These are phyloP conservation scores for Acipenser ruthenus DNA, from an alignment of 2,797 vertebrate species.

Conservation along the genomic window DNA sequence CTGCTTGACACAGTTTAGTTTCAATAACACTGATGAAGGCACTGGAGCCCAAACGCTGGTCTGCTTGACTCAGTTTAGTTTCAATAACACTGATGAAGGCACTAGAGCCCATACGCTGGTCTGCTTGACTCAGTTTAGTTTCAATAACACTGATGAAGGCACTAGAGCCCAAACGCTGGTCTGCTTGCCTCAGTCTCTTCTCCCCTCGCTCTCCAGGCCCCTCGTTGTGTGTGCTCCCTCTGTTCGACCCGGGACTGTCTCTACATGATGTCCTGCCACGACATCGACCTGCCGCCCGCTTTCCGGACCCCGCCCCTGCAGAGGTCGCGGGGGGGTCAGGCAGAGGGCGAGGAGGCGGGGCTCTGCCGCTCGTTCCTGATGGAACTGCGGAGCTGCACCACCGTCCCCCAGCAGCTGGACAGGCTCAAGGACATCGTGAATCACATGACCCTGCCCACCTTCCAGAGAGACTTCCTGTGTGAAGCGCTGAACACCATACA, in stretches of 20 bases:
- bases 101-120: no score
- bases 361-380: constrained; percentile 39
- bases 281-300: constrained; percentile 30
- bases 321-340: constrained; percentile 23
- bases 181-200: neutral
- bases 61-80: no score
- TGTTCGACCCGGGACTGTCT: constrained; percentile 49
- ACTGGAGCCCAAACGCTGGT: no score
- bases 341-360: constrained; percentile 15
- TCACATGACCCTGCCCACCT: constrained; percentile 39
- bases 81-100: no score
- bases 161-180: no score
- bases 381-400: constrained; percentile 42
- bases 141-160: no score
- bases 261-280: constrained; percentile 48
- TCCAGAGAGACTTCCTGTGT: constrained; percentile 48
- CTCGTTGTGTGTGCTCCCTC: constrained; percentile 37
- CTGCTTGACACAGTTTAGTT: no score
- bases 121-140: no score
- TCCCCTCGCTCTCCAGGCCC: constrained; percentile 36
- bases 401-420: constrained; percentile 38
- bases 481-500: constrained; percentile 42
- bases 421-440: constrained; percentile 47
- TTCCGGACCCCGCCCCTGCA: constrained; percentile 34
- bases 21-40: no score